A percentile compares a stretch with the other conserved stretches of the same genome.
phyloP scores from a whole-genome alignment of 1,140 invertebrate genomes.

The Drosophila tropicalis region DNA sequence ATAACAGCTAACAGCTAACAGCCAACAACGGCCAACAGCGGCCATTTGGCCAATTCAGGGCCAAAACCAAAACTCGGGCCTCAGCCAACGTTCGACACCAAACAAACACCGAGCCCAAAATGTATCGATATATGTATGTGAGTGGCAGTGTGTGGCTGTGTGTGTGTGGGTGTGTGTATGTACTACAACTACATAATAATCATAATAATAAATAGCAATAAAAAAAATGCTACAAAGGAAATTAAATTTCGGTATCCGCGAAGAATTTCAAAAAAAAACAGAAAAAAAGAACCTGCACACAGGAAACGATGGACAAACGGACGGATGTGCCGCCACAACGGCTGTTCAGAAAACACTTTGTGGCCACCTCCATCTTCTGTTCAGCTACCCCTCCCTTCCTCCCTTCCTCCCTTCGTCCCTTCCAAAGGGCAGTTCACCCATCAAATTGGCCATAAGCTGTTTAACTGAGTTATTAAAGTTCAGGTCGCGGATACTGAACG shows the following conservation, averaged over 20 bases:
- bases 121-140: not conserved
- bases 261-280: constrained; percentile 39
- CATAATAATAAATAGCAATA: constrained; percentile 68
- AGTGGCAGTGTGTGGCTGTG: not conserved
- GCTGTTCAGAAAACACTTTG: constrained; percentile 29
- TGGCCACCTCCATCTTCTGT: not conserved
- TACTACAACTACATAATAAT: constrained; percentile 57
- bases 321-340: constrained; percentile 8
- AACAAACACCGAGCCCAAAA: constrained; percentile 27
- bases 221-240: constrained; percentile 62
- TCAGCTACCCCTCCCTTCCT: too few species aligned
- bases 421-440: not conserved
- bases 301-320: constrained; percentile 33
- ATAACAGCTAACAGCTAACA: constrained; percentile 29
- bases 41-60: constrained; percentile 1
- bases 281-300: constrained; percentile 44
- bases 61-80: constrained; percentile 3
- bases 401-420: too few species aligned
- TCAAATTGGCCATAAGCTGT: constrained; percentile 56
- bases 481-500: constrained; percentile 6
- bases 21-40: constrained; percentile 15
- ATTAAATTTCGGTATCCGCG: constrained; percentile 62
- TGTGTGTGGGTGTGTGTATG: constrained; percentile 23
- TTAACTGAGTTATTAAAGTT: constrained; percentile 51
- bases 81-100: not conserved